Conservation (phyloP, 2,888 invertebrate species). For the Netelia fuscicornis region DNA sequence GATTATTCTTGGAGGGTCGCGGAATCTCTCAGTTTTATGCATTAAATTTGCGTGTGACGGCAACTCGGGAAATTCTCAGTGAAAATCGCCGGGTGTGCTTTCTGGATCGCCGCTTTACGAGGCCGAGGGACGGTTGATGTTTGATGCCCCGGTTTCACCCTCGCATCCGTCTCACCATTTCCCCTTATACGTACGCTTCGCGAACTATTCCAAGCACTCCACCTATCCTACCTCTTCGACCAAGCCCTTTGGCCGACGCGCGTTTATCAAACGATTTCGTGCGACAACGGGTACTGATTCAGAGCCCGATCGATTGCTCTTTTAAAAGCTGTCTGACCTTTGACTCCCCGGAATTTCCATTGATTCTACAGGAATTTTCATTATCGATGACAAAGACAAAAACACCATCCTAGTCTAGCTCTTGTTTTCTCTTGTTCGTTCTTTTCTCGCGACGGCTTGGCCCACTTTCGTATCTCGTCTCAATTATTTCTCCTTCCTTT, state of each 20-base stretch:
- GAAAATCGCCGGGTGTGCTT: slow-evolving; percentile 5
- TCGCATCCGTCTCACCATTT: not conserved
- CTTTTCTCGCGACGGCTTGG: slow-evolving; percentile 9
- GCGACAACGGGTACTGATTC: slow-evolving; percentile 51
- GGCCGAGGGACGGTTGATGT: slow-evolving; percentile 28
- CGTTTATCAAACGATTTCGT: slow-evolving; percentile 59
- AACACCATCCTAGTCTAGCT: not conserved
- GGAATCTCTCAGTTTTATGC: not conserved
- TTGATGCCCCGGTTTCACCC: not conserved
- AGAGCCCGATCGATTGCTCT: slow-evolving; percentile 36
- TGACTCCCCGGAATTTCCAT: slow-evolving; percentile 43
- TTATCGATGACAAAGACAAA: slow-evolving; percentile 34
- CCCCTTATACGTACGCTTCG: slow-evolving; percentile 8
- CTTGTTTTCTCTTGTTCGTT: slow-evolving; percentile 2
- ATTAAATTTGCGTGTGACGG: not conserved
- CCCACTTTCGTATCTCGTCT: not conserved
- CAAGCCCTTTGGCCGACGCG: slow-evolving; percentile 8
- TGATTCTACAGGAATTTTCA: slow-evolving; percentile 49
- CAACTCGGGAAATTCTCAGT: not conserved
- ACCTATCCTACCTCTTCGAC: not conserved
- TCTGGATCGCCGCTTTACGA: slow-evolving; percentile 3
- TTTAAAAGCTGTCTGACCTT: slow-evolving; percentile 26
- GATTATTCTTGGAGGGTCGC: no score
- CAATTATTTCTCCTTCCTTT: slow-evolving; percentile 24
- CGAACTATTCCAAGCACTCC: slow-evolving; percentile 26